Percentiles rank a stretch among this genome's conserved stretches.
Evolutionary conservation across 1,140 invertebrate species (phyloP).

Genomic region (Colletes latitarsis): DNA sequence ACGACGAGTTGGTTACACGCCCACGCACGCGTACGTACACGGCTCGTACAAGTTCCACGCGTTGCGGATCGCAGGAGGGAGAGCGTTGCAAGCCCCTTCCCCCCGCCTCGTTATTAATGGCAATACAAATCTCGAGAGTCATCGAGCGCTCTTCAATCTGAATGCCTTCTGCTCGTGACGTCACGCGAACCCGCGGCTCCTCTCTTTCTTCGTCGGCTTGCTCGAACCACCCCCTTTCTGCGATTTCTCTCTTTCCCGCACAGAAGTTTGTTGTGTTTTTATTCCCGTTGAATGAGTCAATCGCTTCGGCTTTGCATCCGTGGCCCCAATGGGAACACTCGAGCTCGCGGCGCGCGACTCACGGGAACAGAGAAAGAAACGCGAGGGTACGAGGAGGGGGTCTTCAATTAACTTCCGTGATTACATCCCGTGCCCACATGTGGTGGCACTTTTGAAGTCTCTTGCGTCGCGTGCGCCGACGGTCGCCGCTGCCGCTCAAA

Average conservation of each 20-base stretch:
- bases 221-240: not conserved
- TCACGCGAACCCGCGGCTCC: slow-evolving; percentile 66
- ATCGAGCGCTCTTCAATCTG: slow-evolving; percentile 81
- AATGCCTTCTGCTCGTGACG: slow-evolving; percentile 81
- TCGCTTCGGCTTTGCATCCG: slow-evolving; percentile 75
- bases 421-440: slow-evolving; percentile 67
- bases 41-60: slow-evolving; percentile 36
- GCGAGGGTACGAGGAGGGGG: slow-evolving; percentile 25
- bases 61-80: slow-evolving; percentile 13
- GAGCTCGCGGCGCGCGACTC: slow-evolving; percentile 22
- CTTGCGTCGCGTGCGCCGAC: slow-evolving; percentile 53
- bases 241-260: not conserved
- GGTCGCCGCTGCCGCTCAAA: slow-evolving; percentile 61
- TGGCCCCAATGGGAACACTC: slow-evolving; percentile 72
- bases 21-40: slow-evolving; percentile 32
- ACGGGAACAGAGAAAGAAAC: slow-evolving; percentile 24
- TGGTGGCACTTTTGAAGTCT: slow-evolving; percentile 65
- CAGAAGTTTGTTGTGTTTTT: slow-evolving; percentile 76
- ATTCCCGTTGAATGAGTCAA: slow-evolving; percentile 79
- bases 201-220: slow-evolving; percentile 46
- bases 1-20: not conserved
- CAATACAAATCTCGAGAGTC: slow-evolving; percentile 81
- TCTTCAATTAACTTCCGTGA: slow-evolving; percentile 78
- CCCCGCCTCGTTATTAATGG: slow-evolving; percentile 80
- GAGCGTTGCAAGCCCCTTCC: slow-evolving; percentile 26